phyloP scores from a whole-genome alignment of 2,113 vertebrate species.

The Rallus limicola region DNA sequence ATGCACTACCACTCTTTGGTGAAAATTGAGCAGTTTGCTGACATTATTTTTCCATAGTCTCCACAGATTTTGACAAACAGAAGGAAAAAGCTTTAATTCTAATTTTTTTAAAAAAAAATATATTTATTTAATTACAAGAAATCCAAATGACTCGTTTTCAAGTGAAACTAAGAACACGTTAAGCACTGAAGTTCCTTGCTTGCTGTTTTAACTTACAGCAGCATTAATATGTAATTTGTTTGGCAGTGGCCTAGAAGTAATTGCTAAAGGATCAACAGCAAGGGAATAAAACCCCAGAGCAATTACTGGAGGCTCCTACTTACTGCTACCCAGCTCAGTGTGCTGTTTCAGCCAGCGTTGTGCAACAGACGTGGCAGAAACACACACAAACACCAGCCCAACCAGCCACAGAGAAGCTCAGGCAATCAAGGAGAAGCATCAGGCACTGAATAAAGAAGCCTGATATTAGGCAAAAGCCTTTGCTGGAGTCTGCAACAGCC shows the following conservation, averaged over 20 bases:
- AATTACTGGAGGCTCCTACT: not conserved
- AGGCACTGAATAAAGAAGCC: not conserved
- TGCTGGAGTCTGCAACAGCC: accelerated
- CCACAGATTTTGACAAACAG: not conserved
- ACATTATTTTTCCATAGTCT: not conserved
- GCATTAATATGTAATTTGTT: not conserved
- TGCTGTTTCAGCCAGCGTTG: not conserved
- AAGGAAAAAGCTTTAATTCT: not conserved
- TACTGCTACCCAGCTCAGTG: not conserved
- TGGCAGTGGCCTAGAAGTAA: not conserved
- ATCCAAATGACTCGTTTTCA: not conserved
- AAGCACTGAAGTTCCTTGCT: not conserved
- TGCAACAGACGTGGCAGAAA: not conserved
- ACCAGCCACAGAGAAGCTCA: not conserved
- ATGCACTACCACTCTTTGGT: not conserved
- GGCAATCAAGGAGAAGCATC: accelerated
- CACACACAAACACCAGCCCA: not conserved
- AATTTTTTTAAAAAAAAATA: no score
- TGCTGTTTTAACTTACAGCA: not conserved
- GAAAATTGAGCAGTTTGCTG: not conserved
- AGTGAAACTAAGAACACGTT: not conserved
- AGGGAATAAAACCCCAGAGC: not conserved
- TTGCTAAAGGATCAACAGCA: not conserved
- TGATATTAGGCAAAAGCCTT: not conserved
- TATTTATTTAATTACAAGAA: not conserved